Percentiles rank a stretch among this genome's conserved stretches.
Conservation (phyloP, 1,140 invertebrate species). For the Drosophila chauvacae region DNA sequence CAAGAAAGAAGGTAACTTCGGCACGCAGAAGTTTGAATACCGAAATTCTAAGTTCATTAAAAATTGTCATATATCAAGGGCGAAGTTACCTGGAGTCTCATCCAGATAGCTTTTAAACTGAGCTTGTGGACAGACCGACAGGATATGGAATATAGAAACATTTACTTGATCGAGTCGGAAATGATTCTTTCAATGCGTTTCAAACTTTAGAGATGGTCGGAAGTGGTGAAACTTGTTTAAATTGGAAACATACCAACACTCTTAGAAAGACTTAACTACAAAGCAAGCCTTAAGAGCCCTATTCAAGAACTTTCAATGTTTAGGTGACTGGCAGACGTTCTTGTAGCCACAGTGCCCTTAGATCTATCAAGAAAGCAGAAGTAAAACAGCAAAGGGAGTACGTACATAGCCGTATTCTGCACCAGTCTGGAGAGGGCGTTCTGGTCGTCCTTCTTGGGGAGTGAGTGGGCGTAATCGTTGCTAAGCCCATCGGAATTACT, state of each 20-base stretch:
- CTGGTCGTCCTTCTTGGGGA: conserved; percentile 94
- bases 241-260: too few species aligned
- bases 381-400: conserved; percentile 47
- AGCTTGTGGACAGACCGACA: not conserved
- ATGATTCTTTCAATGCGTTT: too few species aligned
- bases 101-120: too few species aligned
- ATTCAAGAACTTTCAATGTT: not conserved
- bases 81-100: too few species aligned
- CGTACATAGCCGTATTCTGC: conserved; percentile 94
- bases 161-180: too few species aligned
- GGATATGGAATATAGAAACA: not conserved
- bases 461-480: conserved; percentile 87
- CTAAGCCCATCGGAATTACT: conserved; percentile 88
- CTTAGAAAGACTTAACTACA: too few species aligned
- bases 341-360: too few species aligned
- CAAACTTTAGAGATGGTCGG: too few species aligned
- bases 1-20: not conserved
- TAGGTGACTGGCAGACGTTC: not conserved
- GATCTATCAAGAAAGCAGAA: too few species aligned
- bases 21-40: not conserved
- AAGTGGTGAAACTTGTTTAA: too few species aligned
- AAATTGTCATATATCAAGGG: too few species aligned
- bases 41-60: not conserved
- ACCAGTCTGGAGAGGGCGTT: conserved; percentile 94
- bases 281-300: not conserved